Evolutionary conservation across 2,888 invertebrate genomes (phyloP).

Genomic region (Labia minor): DNA sequence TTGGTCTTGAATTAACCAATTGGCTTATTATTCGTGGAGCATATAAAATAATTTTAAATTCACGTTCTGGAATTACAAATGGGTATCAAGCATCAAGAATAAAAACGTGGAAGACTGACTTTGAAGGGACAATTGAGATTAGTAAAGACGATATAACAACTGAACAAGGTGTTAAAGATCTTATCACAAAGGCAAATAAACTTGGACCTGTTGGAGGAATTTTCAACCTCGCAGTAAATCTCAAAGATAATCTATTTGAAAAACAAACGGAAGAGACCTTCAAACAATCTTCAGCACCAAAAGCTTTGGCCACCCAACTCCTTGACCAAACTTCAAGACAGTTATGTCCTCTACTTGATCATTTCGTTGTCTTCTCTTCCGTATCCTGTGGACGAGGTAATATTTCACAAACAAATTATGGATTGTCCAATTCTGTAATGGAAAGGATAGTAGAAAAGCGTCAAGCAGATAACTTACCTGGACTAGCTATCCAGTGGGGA

Average conservation of each 20-base stretch:
- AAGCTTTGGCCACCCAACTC: conserved; percentile 45
- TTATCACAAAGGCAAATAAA: conserved; percentile 35
- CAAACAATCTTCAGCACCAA: conserved; percentile 43
- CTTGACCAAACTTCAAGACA: conserved; percentile 45
- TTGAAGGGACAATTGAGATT: conserved; percentile 35
- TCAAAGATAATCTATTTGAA: conserved; percentile 43
- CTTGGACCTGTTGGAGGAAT: conserved; percentile 56
- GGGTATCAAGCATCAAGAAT: conserved; percentile 44
- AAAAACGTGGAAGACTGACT: conserved; percentile 27
- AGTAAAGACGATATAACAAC: conserved; percentile 36
- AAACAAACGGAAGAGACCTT: conserved; percentile 44
- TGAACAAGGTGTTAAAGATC: conserved; percentile 32
- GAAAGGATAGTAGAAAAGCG: conserved; percentile 47
- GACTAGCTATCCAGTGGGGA: conserved; percentile 52
- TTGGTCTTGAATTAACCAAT: conserved; percentile 44
- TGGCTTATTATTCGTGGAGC: conserved; percentile 45
- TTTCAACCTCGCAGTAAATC: conserved; percentile 52
- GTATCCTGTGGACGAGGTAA: conserved; percentile 54
- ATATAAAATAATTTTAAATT: conserved; percentile 41
- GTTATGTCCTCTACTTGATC: conserved; percentile 38
- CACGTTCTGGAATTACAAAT: conserved; percentile 40
- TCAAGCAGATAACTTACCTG: conserved; percentile 40
- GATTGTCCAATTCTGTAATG: conserved; percentile 51
- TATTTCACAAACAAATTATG: conserved; percentile 54
- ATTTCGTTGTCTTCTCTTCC: conserved; percentile 55